Percentiles rank a stretch among this genome's conserved stretches.
phyloP scores from a whole-genome alignment of 2,113 vertebrate species.

The Notothenia coriiceps region DNA sequence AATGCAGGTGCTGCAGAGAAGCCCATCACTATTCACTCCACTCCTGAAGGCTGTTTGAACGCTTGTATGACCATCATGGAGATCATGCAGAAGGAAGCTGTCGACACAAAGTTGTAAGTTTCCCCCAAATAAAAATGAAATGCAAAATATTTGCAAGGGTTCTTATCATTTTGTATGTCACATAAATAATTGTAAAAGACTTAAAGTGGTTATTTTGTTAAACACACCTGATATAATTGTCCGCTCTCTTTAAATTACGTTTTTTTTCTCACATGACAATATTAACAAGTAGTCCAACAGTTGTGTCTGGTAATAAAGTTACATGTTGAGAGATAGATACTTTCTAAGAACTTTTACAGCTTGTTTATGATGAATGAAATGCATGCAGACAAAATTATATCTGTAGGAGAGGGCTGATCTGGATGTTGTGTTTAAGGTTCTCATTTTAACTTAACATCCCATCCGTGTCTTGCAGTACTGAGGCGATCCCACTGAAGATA shows the following conservation, averaged over 20 bases:
- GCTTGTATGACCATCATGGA: constrained; percentile 98
- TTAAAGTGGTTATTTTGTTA: neutral
- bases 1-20: constrained; percentile 98
- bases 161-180: neutral
- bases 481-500: constrained; percentile 98
- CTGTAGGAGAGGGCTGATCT: neutral
- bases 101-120: constrained; percentile 98
- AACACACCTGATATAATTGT: neutral
- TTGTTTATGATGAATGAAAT: neutral
- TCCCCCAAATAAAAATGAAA: neutral
- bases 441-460: neutral
- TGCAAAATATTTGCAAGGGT: no score
- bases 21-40: constrained; percentile 97
- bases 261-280: no score
- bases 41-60: constrained; percentile 94
- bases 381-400: neutral
- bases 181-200: neutral
- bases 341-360: neutral
- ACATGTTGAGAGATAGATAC: neutral
- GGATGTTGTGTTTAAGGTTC: neutral
- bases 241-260: no score
- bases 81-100: constrained; percentile 99
- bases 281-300: neutral
- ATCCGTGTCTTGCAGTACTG: constrained; percentile 86
- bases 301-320: neutral